Evolutionary conservation across 2,888 invertebrate genomes (phyloP).

Genomic region (Cryptus viduatorius): DNA sequence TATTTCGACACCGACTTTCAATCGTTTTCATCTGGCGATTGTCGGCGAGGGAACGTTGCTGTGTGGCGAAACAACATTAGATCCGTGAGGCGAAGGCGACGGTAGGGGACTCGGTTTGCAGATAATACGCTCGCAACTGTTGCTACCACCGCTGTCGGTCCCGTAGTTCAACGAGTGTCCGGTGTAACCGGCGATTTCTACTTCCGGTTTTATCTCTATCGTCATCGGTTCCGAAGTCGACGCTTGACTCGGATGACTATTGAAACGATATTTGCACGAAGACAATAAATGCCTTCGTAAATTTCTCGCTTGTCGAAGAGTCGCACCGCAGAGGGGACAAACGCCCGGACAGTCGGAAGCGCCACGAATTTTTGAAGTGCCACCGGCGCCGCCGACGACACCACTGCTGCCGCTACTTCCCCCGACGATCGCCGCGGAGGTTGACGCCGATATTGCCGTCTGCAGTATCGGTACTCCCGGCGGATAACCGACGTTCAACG

Average conservation of each 20-base stretch:
- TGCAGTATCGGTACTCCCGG: constrained; percentile 65
- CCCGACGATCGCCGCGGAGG: constrained; percentile 64
- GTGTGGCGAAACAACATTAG: constrained; percentile 79
- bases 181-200: constrained; percentile 76
- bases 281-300: constrained; percentile 86
- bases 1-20: constrained; percentile 32
- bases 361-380: constrained; percentile 86
- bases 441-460: constrained; percentile 34
- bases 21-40: constrained; percentile 80
- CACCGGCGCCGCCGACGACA: not conserved
- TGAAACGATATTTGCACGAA: constrained; percentile 84
- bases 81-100: constrained; percentile 77
- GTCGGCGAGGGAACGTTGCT: constrained; percentile 81
- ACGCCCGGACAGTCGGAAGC: constrained; percentile 88
- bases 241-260: constrained; percentile 75
- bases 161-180: constrained; percentile 72
- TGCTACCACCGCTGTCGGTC: constrained; percentile 78
- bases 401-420: no score
- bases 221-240: constrained; percentile 76
- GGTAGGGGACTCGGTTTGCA: constrained; percentile 82
- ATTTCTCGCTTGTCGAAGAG: constrained; percentile 87
- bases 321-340: constrained; percentile 88
- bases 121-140: constrained; percentile 81
- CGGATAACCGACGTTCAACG: constrained; percentile 76
- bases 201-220: constrained; percentile 82